Evolutionary conservation across 2,888 invertebrate species (phyloP).

Genomic region (Bugulina stolonifera): DNA sequence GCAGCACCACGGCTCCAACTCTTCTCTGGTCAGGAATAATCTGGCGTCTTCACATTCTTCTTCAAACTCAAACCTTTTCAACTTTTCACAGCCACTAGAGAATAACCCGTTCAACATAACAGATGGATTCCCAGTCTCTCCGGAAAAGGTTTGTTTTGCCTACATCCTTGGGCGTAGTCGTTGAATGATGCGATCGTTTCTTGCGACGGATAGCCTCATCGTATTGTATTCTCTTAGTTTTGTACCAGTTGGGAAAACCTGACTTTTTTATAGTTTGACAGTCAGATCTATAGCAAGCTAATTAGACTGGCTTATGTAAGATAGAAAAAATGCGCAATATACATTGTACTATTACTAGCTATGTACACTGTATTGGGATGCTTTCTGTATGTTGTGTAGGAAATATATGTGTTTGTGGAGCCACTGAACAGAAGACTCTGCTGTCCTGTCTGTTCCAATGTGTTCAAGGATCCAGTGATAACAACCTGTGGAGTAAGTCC

Average conservation of each 20-base stretch:
- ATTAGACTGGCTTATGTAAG: too few relatives aligned
- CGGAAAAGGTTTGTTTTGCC: slow-evolving; percentile 14
- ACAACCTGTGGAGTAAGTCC: slow-evolving; percentile 50
- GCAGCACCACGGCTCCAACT: background rate
- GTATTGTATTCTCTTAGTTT: too few relatives aligned
- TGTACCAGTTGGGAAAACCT: too few relatives aligned
- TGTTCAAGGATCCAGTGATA: slow-evolving; percentile 51
- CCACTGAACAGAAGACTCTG: slow-evolving; percentile 45
- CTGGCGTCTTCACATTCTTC: background rate
- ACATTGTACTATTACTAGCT: too few relatives aligned
- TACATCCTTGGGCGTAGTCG: too few relatives aligned
- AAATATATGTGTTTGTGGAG: slow-evolving; percentile 46
- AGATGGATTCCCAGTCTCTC: background rate
- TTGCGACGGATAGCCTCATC: too few relatives aligned
- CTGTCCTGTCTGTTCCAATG: slow-evolving; percentile 45
- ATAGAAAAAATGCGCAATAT: too few relatives aligned
- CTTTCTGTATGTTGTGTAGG: too few relatives aligned
- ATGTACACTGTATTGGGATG: too few relatives aligned
- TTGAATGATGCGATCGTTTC: too few relatives aligned
- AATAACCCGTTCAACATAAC: background rate
- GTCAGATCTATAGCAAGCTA: too few relatives aligned
- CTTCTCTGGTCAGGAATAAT: background rate
- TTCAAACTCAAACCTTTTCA: background rate
- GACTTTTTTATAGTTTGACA: too few relatives aligned
- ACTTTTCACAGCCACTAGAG: background rate